Conservation (phyloP, 1,140 invertebrate genomes). For the Eriosoma lanigerum region DNA sequence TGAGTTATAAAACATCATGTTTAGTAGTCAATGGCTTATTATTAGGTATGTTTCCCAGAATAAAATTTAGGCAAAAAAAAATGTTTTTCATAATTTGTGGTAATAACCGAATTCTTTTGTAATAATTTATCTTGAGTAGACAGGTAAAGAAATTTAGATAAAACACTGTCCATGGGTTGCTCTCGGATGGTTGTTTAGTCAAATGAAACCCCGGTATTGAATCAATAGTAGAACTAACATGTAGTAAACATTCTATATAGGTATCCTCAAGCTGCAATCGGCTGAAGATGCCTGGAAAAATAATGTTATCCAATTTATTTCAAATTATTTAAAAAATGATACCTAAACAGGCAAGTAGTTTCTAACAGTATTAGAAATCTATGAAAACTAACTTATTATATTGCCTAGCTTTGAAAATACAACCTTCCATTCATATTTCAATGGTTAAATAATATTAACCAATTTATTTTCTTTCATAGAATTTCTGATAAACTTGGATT, state of each 20-base stretch:
- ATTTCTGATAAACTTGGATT: too few relatives aligned
- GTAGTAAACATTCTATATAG: constrained; percentile 49
- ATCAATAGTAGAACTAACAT: constrained; percentile 40
- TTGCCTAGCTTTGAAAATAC: background rate
- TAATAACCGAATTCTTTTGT: constrained; percentile 38
- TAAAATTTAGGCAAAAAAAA: constrained; percentile 33
- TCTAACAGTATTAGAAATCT: background rate
- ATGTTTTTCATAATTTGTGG: constrained; percentile 7
- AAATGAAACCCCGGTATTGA: constrained; percentile 47
- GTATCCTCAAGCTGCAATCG: constrained; percentile 50
- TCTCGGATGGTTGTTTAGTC: constrained; percentile 18
- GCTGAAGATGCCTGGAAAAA: constrained; percentile 52
- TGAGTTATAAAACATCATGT: constrained; percentile 15
- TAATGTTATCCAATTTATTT: constrained; percentile 49
- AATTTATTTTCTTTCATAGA: too few relatives aligned
- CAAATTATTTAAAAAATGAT: constrained; percentile 38
- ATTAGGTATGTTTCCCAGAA: constrained; percentile 4
- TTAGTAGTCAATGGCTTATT: constrained; percentile 17
- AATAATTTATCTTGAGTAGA: constrained; percentile 50
- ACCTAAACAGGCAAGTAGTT: background rate
- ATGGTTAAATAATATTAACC: too few relatives aligned
- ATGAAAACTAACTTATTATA: background rate
- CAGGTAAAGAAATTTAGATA: constrained; percentile 48
- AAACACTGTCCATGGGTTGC: constrained; percentile 32
- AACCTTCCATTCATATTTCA: background rate